Percentiles rank a stretch among this genome's conserved stretches.
Conservation (phyloP, 1,140 invertebrate species). For the Thaumetopoea pityocampa region DNA sequence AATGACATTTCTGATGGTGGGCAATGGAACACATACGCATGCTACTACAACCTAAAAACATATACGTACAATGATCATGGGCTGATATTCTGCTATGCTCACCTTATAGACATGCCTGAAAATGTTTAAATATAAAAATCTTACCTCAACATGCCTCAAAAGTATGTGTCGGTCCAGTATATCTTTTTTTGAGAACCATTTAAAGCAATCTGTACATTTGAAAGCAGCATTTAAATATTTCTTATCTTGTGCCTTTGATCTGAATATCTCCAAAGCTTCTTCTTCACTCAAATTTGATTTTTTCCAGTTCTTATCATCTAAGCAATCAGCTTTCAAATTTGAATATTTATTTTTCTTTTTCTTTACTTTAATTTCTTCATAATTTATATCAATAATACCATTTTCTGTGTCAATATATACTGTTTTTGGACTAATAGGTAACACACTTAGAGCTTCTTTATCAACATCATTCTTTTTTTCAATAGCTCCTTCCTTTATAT, state of each 20-base stretch:
- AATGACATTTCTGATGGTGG: too few relatives aligned
- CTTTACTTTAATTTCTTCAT: constrained; percentile 16
- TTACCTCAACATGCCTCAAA: constrained; percentile 47
- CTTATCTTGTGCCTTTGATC: constrained; percentile 30
- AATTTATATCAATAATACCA: constrained; percentile 19
- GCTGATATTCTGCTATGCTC: too few relatives aligned
- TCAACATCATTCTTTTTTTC: constrained; percentile 12
- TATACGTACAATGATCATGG: too few relatives aligned
- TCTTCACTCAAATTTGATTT: constrained; percentile 43
- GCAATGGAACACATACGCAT: too few relatives aligned
- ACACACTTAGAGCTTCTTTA: too few relatives aligned
- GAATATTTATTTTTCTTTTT: constrained; percentile 17
- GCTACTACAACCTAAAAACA: too few relatives aligned
- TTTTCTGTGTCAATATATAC: constrained; percentile 22
- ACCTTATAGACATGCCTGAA: too few relatives aligned
- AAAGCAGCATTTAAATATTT: constrained; percentile 42
- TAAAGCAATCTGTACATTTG: constrained; percentile 54
- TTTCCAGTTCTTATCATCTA: constrained; percentile 45
- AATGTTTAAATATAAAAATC: constrained; percentile 8
- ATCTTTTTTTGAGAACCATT: constrained; percentile 54
- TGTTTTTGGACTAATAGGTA: constrained; percentile 18
- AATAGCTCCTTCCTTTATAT: not conserved
- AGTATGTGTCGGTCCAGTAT: constrained; percentile 45
- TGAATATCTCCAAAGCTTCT: constrained; percentile 49
- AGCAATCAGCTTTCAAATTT: not conserved